Percentiles rank a stretch among this genome's conserved stretches.
Conservation (phyloP, 2,888 invertebrate genomes). For the Drosophila atroscutellata region DNA sequence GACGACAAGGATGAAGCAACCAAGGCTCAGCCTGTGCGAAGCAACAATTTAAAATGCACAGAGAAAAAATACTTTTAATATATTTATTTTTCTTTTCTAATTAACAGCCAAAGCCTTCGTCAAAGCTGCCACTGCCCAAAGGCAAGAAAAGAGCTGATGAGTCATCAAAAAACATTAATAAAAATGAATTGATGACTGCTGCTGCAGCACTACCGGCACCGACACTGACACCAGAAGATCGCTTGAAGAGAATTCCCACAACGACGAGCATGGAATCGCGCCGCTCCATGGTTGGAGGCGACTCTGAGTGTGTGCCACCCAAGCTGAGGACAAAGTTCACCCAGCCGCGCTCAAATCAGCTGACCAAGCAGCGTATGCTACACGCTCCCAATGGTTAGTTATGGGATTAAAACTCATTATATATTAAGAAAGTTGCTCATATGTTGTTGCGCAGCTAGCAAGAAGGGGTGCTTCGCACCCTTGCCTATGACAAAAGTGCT, state of each 20-base stretch:
- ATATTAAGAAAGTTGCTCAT: background rate
- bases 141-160: background rate
- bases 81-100: background rate
- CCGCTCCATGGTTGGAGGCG: background rate
- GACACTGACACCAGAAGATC: no score
- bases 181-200: background rate
- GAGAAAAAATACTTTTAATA: background rate
- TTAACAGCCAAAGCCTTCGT: background rate
- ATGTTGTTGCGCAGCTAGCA: background rate
- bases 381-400: background rate
- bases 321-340: constrained; percentile 20
- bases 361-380: constrained; percentile 27
- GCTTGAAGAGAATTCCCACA: background rate
- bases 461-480: background rate
- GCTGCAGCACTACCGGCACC: no score
- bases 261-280: background rate
- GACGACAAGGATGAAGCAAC: background rate
- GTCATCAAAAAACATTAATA: background rate
- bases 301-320: background rate
- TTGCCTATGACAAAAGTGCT: background rate
- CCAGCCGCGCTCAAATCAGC: constrained; percentile 34
- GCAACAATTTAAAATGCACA: background rate
- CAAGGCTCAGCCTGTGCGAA: background rate
- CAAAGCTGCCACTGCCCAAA: background rate
- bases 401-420: background rate